A percentile compares a stretch with the other conserved stretches of the same genome.
These are phyloP conservation scores for Aeoliscus strigatus DNA, from an alignment of 2,797 vertebrate species.

Conservation along the genomic window DNA sequence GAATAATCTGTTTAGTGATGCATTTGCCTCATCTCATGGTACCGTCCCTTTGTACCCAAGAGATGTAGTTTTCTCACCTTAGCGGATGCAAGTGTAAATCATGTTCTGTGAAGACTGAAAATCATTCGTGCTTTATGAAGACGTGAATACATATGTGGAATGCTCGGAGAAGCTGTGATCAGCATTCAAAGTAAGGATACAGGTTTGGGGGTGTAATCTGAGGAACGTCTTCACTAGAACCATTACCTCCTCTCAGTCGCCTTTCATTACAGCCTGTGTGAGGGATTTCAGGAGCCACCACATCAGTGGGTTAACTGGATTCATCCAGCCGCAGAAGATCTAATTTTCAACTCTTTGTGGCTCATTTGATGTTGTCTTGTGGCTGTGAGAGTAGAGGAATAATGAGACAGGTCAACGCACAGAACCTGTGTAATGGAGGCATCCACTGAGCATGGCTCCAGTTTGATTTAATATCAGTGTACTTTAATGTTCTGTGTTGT, in stretches of 20 bases:
- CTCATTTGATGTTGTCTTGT: conserved; percentile 47
- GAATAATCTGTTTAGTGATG: conserved; percentile 9
- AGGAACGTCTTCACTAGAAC: too few relatives aligned
- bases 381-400: conserved; percentile 15
- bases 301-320: conserved; percentile 44
- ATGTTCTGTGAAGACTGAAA: neutral
- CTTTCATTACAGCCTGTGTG: conserved; percentile 42
- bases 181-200: too few relatives aligned
- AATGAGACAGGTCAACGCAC: conserved; percentile 23
- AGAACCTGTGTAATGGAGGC: conserved; percentile 16
- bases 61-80: conserved; percentile 10
- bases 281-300: conserved; percentile 34
- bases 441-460: too few relatives aligned
- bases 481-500: too few relatives aligned
- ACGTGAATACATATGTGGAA: too few relatives aligned
- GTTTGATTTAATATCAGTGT: too few relatives aligned
- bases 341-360: conserved; percentile 42
- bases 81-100: conserved; percentile 7
- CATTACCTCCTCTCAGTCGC: conserved; percentile 19
- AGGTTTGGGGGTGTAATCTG: too few relatives aligned
- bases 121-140: too few relatives aligned
- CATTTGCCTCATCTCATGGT: conserved; percentile 10
- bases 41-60: too few relatives aligned
- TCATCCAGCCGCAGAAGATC: conserved; percentile 37
- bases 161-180: too few relatives aligned